phyloP scores from a whole-genome alignment of 1,140 invertebrate species.

The Augochlora pura region DNA sequence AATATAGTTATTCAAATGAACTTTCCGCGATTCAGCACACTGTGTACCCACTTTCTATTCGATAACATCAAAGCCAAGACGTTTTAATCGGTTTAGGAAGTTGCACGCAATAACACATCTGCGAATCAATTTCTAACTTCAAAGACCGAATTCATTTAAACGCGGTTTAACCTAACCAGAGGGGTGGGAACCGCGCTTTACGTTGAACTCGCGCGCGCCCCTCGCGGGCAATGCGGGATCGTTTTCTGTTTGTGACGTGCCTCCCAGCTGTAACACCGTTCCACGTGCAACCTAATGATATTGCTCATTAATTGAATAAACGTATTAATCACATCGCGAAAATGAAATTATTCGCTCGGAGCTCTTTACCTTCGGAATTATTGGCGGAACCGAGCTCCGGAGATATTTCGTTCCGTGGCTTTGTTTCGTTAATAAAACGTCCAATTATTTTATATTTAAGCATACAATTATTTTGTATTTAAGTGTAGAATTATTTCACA shows the following conservation, averaged over 20 bases:
- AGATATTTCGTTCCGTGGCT: no score
- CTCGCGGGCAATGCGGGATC: neutral
- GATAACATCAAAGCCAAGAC: neutral
- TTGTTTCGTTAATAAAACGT: no score
- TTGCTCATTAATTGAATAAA: neutral
- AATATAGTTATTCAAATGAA: no score
- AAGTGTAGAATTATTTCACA: no score
- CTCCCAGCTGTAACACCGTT: slow-evolving; percentile 16
- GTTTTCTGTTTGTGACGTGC: slow-evolving; percentile 9
- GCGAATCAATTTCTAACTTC: neutral
- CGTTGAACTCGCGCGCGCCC: neutral
- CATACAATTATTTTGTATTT: no score
- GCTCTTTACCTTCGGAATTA: no score
- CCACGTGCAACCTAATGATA: neutral
- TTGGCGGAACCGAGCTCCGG: no score
- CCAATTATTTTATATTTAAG: no score
- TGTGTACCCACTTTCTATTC: no score
- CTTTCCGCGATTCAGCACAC: no score
- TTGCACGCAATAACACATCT: neutral
- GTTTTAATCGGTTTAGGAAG: neutral
- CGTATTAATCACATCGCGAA: no score
- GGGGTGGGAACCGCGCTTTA: slow-evolving; percentile 15
- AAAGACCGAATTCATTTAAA: slow-evolving; percentile 4
- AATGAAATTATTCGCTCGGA: no score
- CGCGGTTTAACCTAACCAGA: slow-evolving; percentile 13